Base-by-base conservation (phyloP, 2,113 vertebrate genomes). In the Urocynchramus pylzowi region DNA sequence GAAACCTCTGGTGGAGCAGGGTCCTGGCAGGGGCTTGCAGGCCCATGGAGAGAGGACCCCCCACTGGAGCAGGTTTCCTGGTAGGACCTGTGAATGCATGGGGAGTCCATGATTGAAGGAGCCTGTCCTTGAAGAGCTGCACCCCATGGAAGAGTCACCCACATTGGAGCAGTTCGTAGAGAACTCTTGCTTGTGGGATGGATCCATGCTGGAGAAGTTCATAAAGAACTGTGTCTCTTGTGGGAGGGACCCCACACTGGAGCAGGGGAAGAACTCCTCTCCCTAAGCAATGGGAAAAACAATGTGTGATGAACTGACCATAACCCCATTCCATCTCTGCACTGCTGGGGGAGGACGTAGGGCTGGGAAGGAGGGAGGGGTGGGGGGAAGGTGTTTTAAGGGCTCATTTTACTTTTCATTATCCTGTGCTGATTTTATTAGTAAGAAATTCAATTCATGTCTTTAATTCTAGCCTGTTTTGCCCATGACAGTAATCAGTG, bases 111-210 rank as follows among this genome's bases (percentile, higher is more conserved):
- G 1, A 17, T 11, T 76, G 53, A 44, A 68, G 44, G 17, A 50
- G 11, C 6, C 53, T 52, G 33, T 52, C 14, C 22, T 14, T 44
- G 44, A 31, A 68, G 17, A 17, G 6, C 33, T 68, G 71, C 17
- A 33, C 14, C 44, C 13, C 1, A 1, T 44, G 44, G 27, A 37
- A 44, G 37, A 44, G 27, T 27, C n/a, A 59, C 17, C 31, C 31
- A 26, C 31, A 31, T 0, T 42, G 52, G 7, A 37, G 52, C 17
- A 59, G 21, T 42, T 42, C 1, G 1, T 7, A 13, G 13, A 31
- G 26, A 59, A 3, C 31, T 50, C 31, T 18, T 50, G 6, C 1
- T 13, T 1, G 0, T 26, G 31, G 2, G 7, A 41, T 9, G 9
- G 21, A 52, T 17, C 42, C 26, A 50, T 0, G 0, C 1, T 50